These are phyloP conservation scores for Endomychus coccineus DNA, from an alignment of 2,888 invertebrate genomes.

Conservation along the genomic window DNA sequence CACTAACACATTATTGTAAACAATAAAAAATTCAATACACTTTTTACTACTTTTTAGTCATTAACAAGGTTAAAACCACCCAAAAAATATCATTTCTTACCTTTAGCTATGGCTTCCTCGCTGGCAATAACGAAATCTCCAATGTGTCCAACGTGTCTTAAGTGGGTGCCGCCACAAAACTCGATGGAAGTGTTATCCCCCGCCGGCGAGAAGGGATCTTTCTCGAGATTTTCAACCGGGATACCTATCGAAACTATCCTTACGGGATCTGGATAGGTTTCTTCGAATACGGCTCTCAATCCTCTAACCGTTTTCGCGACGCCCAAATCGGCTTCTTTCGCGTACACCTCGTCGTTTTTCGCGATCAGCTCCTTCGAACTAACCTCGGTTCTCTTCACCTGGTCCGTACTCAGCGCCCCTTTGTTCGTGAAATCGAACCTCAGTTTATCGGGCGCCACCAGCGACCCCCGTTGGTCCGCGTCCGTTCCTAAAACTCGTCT, in stretches of 20 bases:
- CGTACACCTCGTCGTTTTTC: conserved; percentile 57
- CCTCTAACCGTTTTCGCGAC: conserved; percentile 89
- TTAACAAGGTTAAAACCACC: no score
- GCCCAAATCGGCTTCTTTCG: conserved; percentile 75
- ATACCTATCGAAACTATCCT: conserved; percentile 90
- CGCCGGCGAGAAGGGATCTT: conserved; percentile 71
- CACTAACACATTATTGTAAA: no score
- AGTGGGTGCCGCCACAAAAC: conserved; percentile 98
- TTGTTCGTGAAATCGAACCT: conserved; percentile 97
- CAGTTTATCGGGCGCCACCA: conserved; percentile 92
- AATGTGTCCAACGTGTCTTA: conserved; percentile 85
- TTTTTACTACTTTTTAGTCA: not conserved
- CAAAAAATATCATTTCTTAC: no score
- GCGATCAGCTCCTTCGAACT: conserved; percentile 63
- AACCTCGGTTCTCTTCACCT: conserved; percentile 82
- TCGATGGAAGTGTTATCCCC: conserved; percentile 89
- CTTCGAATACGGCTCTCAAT: conserved; percentile 95
- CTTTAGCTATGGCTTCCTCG: conserved; percentile 99
- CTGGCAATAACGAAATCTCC: conserved; percentile 92
- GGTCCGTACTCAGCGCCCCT: conserved; percentile 78
- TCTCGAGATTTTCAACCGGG: conserved; percentile 80
- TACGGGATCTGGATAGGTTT: conserved; percentile 96
- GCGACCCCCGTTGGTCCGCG: conserved; percentile 91
- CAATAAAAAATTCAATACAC: conserved; percentile 2
- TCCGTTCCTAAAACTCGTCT: conserved; percentile 83